Conservation (phyloP, 2,888 invertebrate species). For the Drosophila buzzatii region DNA sequence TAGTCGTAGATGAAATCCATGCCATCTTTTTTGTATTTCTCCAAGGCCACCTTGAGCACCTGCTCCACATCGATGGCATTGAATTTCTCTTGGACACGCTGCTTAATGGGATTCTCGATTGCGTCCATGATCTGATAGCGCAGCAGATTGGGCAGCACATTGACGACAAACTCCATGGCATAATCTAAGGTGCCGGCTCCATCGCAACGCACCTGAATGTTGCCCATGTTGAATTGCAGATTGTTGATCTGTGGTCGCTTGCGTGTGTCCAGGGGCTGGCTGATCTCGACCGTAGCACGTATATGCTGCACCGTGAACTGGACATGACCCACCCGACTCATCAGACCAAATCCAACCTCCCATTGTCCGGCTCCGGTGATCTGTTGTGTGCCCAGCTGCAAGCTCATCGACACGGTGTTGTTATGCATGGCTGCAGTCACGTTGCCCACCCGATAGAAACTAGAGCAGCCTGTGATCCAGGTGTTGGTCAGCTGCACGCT, state of each 20-base stretch:
- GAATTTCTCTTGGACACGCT: conserved; percentile 89
- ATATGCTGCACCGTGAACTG: conserved; percentile 93
- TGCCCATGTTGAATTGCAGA: conserved; percentile 92
- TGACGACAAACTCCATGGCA: conserved; percentile 91
- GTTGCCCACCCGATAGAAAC: conserved; percentile 93
- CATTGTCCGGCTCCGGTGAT: conserved; percentile 92
- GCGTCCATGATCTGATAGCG: conserved; percentile 95
- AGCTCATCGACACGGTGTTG: conserved; percentile 87
- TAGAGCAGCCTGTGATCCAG: conserved; percentile 92
- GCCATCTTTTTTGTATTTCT: conserved; percentile 87
- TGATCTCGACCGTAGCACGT: conserved; percentile 89
- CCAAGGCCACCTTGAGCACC: conserved; percentile 89
- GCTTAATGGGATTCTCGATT: conserved; percentile 91
- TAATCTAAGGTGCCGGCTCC: conserved; percentile 96
- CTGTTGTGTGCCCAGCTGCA: conserved; percentile 93
- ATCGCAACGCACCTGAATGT: conserved; percentile 93
- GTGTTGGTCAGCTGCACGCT: conserved; percentile 90
- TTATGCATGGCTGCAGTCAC: conserved; percentile 90
- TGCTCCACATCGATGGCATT: conserved; percentile 91
- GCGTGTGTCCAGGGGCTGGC: conserved; percentile 92
- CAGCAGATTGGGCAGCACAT: conserved; percentile 93
- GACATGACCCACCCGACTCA: conserved; percentile 90
- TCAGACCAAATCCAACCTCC: conserved; percentile 90
- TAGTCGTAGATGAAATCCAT: conserved; percentile 78
- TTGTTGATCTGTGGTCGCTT: conserved; percentile 90